These are phyloP conservation scores for Apoda limacodes DNA, from an alignment of 2,888 invertebrate genomes.

Conservation along the genomic window DNA sequence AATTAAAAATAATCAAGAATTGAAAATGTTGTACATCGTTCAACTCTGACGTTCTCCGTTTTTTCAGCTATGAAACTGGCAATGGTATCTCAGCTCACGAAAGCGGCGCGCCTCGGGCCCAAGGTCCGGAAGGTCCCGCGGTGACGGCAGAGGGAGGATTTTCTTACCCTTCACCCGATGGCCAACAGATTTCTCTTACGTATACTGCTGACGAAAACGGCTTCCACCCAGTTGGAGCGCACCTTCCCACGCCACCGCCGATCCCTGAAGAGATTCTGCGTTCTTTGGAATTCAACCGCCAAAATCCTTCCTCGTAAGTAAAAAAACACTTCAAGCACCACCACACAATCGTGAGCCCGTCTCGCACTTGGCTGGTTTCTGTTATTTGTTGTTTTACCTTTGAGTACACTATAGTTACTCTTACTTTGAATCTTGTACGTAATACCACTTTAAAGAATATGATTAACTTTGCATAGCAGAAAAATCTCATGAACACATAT, in stretches of 20 bases:
- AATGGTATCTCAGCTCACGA: conserved; percentile 75
- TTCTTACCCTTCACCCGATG: conserved; percentile 76
- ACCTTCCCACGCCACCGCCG: conserved; percentile 71
- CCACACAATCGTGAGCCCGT: too few relatives aligned
- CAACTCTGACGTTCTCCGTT: too few relatives aligned
- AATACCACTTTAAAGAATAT: too few relatives aligned
- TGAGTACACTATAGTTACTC: too few relatives aligned
- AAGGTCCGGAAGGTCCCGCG: conserved; percentile 63
- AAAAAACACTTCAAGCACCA: too few relatives aligned
- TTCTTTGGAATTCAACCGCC: conserved; percentile 61
- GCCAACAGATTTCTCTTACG: conserved; percentile 71
- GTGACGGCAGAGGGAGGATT: conserved; percentile 74
- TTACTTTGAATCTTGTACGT: too few relatives aligned
- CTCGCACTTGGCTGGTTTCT: too few relatives aligned
- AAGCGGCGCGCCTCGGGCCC: conserved; percentile 66
- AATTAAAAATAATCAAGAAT: background rate
- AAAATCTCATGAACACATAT: too few relatives aligned
- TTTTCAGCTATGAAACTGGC: conserved; percentile 72
- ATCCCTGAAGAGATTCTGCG: conserved; percentile 63
- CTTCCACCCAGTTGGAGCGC: conserved; percentile 73
- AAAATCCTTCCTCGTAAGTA: conserved; percentile 56
- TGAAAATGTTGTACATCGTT: background rate
- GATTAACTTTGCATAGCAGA: too few relatives aligned
- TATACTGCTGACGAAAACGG: conserved; percentile 81
- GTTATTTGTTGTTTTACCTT: too few relatives aligned